Percentiles rank a stretch among this genome's conserved stretches.
Evolutionary conservation across 2,113 vertebrate species (phyloP).

Genomic region (Laterallus jamaicensis): DNA sequence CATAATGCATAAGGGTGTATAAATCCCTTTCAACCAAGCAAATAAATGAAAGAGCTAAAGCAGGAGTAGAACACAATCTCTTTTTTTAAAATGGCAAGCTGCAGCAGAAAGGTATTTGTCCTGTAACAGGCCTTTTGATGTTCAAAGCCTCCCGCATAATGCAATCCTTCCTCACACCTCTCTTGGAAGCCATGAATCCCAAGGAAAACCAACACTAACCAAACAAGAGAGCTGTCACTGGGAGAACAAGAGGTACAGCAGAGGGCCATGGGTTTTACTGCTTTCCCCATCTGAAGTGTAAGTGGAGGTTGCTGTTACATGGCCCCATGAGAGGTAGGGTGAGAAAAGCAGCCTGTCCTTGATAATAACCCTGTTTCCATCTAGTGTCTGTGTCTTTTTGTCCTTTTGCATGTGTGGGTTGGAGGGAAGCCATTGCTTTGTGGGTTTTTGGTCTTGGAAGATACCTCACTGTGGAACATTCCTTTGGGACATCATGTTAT

Average conservation of each 20-base stretch:
- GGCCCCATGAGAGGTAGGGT: background rate
- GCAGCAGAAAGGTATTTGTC: background rate
- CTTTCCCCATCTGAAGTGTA: background rate
- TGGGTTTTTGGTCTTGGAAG: background rate
- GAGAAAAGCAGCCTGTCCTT: background rate
- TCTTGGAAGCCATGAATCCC: background rate
- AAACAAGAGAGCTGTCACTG: background rate
- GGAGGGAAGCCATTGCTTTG: background rate
- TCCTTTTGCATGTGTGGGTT: background rate
- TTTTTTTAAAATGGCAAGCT: background rate
- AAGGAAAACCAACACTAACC: background rate
- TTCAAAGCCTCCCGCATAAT: background rate
- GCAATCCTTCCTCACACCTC: background rate
- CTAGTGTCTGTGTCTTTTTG: background rate
- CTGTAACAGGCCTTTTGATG: background rate
- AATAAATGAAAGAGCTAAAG: background rate
- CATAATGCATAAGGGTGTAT: background rate
- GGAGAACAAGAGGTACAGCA: background rate
- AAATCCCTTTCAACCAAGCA: background rate
- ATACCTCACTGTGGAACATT: background rate
- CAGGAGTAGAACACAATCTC: background rate
- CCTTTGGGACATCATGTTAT: background rate
- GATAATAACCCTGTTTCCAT: background rate
- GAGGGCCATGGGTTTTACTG: background rate
- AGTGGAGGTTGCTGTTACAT: background rate